Base-by-base conservation (phyloP, 2,113 vertebrate genomes). In the Gallinago jamesoni region DNA sequence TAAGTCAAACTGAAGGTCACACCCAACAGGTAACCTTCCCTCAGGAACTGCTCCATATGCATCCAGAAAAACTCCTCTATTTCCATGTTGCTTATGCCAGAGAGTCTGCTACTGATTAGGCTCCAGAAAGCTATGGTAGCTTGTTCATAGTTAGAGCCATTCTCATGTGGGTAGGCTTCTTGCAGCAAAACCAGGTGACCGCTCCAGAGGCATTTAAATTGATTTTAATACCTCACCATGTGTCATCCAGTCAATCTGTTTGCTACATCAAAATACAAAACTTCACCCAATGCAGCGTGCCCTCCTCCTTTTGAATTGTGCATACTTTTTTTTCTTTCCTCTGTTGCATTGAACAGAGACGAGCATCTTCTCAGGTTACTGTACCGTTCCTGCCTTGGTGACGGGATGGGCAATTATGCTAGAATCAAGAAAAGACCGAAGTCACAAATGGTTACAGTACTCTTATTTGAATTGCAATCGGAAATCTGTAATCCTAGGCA, bases 61-160 rank as follows among this genome's bases (percentile, higher is more conserved):
- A 50, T 23, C 13, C 21, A 69, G 19, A 64, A 64, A 56, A n/a
- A 25, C 14, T 41, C 13, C 12, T n/a, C 4, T 15, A 17, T 52
- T 82, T 39, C 13, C 20, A 25, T 3, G 3, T 43, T 60, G 18
- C 63, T 84, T 35, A 15, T 37, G 20, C 50, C 41, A 62, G 3
- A 74, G 39, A 56, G 47, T 10, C 23, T 39, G 17, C 31, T 19
- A 39, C 52, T 1, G 4, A 57, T 50, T 27, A 80, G 23, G 23
- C 30, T 89, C 21, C 55, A 74, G 37, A 68, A 73, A 82, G 18
- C 55, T 22, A 8, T 7, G 6, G 30, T 28, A 56, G 48, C 41
- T 55, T 37, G 9, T 28, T 85, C 22, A n/a, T 24, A 63, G 37
- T 31, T 47, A 55, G 43, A 73, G n/a, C 0, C 0, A 50, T 22